Base-by-base conservation (phyloP, 2,113 vertebrate genomes). In the Cyanistes caeruleus region DNA sequence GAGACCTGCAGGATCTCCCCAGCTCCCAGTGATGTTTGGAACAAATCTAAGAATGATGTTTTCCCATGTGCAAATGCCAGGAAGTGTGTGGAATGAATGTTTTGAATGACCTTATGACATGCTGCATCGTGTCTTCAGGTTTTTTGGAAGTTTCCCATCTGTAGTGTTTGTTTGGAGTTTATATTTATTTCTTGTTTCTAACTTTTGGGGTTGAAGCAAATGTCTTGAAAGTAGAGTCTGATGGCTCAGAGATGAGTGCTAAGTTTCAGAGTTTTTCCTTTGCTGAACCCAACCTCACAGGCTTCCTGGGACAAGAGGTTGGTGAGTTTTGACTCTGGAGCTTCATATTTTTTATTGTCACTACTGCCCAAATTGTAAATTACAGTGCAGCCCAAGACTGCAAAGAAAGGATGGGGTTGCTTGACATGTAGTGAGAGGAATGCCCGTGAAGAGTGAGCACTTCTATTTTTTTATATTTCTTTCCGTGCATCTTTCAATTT, bases 401-500 rank as follows among this genome's bases (percentile, higher is more conserved):
- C 19, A 35, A 63, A 59, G 58, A 69, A 60, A 87, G 37, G 48
- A 59, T 73, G n/a, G 43, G 46, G 13, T 17, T 3, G 0, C 20
- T 76, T 77, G 68, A 33, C 1, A 1, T 17, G 17, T 17, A 48
- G 51, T 23, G 39, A 64, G 70, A 88, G 14, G 11, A 19, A n/a
- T 9, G 9, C 59, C 33, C 27, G 13, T 88, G 65, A 74, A 48
- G 60, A 93, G 15, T 1, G 22, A 77, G 11, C 43, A 31, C 43
- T 72, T 49, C 20, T 63, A n/a, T 68, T 90, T 86, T 77, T 33
- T 55, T 5, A 8, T 77, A 69, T 77, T 89, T 96, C 37, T 90
- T 87, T 84, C 51, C 43, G 80, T 90, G 84, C 41, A 85, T 89
- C 60, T 96, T 94, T 96, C 72, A 94, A 89, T 95, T 94, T 94